Conservation (phyloP, 2,113 vertebrate genomes). For the Andinoacara biseriatus region DNA sequence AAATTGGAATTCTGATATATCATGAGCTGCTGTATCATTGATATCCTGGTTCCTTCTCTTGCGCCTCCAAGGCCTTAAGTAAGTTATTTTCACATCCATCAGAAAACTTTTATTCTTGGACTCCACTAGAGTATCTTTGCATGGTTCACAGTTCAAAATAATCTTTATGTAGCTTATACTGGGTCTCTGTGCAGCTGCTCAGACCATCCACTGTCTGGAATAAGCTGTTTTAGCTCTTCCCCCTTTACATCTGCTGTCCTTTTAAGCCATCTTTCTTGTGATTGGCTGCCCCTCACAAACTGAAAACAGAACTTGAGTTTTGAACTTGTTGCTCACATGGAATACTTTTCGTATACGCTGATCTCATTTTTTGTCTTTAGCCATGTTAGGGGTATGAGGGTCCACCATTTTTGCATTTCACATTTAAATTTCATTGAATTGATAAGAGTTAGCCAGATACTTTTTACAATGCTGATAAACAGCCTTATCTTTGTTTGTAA, state of each 20-base stretch:
- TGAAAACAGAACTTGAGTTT: not conserved
- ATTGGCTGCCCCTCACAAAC: not conserved
- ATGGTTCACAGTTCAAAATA: not conserved
- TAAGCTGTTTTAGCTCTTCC: not conserved
- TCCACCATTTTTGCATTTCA: no score
- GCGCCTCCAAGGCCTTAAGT: not conserved
- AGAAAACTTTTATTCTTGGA: not conserved
- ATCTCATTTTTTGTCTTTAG: no score
- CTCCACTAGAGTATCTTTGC: not conserved
- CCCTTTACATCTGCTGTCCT: not conserved
- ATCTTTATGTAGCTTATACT: not conserved
- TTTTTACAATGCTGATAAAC: no score
- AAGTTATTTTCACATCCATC: not conserved
- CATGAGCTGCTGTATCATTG: not conserved
- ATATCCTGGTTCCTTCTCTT: not conserved
- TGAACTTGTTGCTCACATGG: not conserved
- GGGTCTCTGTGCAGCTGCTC: not conserved
- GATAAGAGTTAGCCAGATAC: no score
- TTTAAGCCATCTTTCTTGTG: not conserved
- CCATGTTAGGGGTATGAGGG: no score
- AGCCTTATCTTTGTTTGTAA: no score
- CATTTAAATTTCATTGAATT: no score
- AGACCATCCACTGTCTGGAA: not conserved
- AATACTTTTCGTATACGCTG: no score
- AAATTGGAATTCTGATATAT: not conserved